phyloP scores from a whole-genome alignment of 1,140 invertebrate genomes.

The Trachymyrmex septentrionalis region DNA sequence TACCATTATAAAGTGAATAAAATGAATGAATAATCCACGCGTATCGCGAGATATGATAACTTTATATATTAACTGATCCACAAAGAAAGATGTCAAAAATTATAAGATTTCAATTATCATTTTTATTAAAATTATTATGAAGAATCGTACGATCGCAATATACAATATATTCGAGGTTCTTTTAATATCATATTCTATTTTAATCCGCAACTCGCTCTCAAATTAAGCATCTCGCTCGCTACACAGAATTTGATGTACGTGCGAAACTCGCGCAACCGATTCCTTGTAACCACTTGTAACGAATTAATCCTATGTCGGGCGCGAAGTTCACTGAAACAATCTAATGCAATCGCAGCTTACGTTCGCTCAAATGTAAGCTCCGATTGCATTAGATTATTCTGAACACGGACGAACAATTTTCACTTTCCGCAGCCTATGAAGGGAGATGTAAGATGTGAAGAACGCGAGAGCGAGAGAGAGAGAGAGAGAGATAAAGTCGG shows the following conservation, averaged over 20 bases:
- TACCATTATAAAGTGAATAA: background rate
- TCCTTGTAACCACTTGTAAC: background rate
- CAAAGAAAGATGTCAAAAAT: background rate
- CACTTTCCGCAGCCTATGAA: background rate
- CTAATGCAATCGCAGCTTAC: no score
- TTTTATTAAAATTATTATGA: background rate
- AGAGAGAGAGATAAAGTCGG: background rate
- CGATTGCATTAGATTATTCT: slow-evolving; percentile 30
- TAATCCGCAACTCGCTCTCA: background rate
- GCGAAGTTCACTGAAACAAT: slow-evolving; percentile 2
- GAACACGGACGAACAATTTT: background rate
- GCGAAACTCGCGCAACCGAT: background rate
- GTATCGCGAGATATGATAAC: no score
- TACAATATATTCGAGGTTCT: slow-evolving; percentile 2
- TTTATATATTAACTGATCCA: background rate
- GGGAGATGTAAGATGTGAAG: background rate
- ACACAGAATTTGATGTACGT: background rate
- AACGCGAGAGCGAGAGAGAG: background rate
- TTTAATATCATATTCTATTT: background rate
- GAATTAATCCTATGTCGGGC: slow-evolving; percentile 17
- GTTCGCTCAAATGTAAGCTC: background rate
- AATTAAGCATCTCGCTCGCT: background rate
- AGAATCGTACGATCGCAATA: background rate
- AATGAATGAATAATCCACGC: background rate
- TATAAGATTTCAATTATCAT: background rate